Evolutionary conservation across 37 sponge, comb jelly and placozoan species (phyloP).

Genomic region (Cladorhizidae sp.): DNA sequence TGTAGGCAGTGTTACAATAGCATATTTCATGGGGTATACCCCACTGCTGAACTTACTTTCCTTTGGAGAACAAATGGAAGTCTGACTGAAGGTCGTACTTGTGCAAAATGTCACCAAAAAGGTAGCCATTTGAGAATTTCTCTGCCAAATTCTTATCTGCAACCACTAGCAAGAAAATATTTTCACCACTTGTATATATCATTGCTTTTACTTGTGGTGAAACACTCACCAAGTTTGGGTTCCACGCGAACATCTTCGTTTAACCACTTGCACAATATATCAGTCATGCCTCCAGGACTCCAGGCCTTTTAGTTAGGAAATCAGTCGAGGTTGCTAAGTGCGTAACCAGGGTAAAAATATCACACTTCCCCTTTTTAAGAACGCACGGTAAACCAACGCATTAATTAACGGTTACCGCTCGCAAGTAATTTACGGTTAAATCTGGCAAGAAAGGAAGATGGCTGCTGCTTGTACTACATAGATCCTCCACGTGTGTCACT

Average conservation of each 20-base stretch:
- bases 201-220: neutral
- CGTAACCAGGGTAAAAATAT: no score
- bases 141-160: slow-evolving; percentile 55
- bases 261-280: slow-evolving; percentile 93
- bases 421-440: no score
- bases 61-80: slow-evolving; percentile 62
- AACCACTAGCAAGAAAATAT: neutral
- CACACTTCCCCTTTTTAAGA: no score
- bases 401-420: no score
- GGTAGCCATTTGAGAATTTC: slow-evolving; percentile 84
- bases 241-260: slow-evolving; percentile 78
- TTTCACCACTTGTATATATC: neutral
- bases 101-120: slow-evolving; percentile 82
- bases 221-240: slow-evolving; percentile 63
- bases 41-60: slow-evolving; percentile 40
- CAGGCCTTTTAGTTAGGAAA: neutral
- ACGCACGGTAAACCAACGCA: no score
- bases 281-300: slow-evolving; percentile 66
- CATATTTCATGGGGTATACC: neutral
- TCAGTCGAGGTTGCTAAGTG: neutral
- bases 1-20: neutral
- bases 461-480: no score
- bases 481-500: no score
- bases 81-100: slow-evolving; percentile 82
- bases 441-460: no score